Conservation (phyloP, 1,140 invertebrate species). For the Dreissena polymorpha region DNA sequence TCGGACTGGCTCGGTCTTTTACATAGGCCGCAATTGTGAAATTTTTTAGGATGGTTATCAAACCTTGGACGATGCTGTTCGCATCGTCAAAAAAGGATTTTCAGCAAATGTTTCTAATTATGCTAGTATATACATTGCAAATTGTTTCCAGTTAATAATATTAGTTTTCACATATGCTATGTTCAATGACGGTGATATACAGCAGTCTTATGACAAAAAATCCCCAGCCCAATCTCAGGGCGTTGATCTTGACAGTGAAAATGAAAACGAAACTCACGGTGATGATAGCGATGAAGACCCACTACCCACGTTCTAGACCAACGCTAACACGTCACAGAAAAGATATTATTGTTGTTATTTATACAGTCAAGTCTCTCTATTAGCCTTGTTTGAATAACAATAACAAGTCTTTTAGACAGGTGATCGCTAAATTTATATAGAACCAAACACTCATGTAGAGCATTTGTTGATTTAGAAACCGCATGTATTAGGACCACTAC, state of each 20-base stretch:
- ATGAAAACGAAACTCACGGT: constrained; percentile 7
- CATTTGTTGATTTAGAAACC: no score
- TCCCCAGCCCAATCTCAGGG: constrained; percentile 22
- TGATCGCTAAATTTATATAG: no score
- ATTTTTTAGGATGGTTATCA: no score
- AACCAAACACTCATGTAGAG: no score
- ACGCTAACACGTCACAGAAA: constrained; percentile 33
- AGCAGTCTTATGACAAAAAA: background rate
- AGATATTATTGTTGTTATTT: constrained; percentile 14
- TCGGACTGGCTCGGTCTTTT: no score
- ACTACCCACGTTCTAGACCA: constrained; percentile 24
- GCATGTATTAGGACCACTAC: no score
- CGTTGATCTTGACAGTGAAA: constrained; percentile 35
- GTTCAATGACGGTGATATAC: background rate
- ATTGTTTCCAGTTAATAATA: constrained; percentile 24
- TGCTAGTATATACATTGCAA: constrained; percentile 16
- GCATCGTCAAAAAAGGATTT: constrained; percentile 42
- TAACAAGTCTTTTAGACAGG: no score
- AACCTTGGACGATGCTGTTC: no score
- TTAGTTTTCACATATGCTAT: constrained; percentile 18
- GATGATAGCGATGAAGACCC: constrained; percentile 24
- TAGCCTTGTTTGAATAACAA: no score
- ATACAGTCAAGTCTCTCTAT: background rate
- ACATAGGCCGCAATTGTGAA: no score
- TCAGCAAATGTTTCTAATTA: constrained; percentile 29